A percentile compares a stretch with the other conserved stretches of the same genome.
These are phyloP conservation scores for Andrena fulva DNA, from an alignment of 2,888 invertebrate species.

Conservation along the genomic window DNA sequence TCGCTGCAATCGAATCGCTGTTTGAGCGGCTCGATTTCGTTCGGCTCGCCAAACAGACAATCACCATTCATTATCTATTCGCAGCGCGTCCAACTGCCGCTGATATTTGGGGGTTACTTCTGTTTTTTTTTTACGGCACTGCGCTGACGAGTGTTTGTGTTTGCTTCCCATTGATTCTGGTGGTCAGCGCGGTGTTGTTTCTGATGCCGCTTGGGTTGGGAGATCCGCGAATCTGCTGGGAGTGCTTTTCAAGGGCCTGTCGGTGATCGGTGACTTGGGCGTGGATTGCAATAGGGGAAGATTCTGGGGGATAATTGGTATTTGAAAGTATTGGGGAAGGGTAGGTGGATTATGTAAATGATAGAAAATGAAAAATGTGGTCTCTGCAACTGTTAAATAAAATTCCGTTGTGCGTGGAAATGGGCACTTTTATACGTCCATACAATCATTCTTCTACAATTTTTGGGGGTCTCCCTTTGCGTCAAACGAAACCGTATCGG, in stretches of 20 bases:
- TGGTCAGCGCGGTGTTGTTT: neutral
- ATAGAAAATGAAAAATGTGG: conserved; percentile 12
- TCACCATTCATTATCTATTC: conserved; percentile 21
- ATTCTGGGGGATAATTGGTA: too few relatives aligned
- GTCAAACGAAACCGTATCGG: neutral
- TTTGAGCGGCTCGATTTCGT: conserved; percentile 14
- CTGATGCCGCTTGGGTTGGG: neutral
- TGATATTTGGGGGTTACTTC: neutral
- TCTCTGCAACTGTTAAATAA: conserved; percentile 47
- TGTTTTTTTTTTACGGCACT: neutral
- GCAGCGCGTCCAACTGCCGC: neutral
- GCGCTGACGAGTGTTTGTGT: neutral
- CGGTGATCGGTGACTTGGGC: too few relatives aligned
- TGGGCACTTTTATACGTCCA: neutral
- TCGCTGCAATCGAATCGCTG: neutral
- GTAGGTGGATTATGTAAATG: too few relatives aligned
- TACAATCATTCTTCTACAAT: neutral
- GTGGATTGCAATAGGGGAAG: too few relatives aligned
- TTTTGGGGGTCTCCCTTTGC: neutral
- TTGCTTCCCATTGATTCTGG: neutral
- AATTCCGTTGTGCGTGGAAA: conserved; percentile 43
- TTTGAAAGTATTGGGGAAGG: too few relatives aligned
- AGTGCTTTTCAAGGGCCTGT: too few relatives aligned
- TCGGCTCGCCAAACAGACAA: conserved; percentile 8
- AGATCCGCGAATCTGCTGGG: too few relatives aligned